Evolutionary conservation across 2,888 invertebrate genomes (phyloP), one percentile per base, ranked within the genome.

Genomic region (Drosophila peninsularis): DNA sequence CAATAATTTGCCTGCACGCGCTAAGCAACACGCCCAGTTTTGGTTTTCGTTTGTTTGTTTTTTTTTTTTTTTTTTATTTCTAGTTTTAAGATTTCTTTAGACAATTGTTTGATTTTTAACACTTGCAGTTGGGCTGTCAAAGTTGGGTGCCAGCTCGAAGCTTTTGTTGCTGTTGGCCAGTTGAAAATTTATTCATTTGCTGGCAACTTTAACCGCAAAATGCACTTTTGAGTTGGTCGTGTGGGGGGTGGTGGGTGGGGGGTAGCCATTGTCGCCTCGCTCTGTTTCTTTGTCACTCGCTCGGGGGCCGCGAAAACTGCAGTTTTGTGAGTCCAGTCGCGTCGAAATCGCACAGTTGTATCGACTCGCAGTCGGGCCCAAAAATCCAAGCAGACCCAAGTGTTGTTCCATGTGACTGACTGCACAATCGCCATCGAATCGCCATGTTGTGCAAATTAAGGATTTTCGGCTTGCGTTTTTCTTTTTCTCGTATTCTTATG

Each of bases 391-490:
- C 32, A 68, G 73, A 70, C 65, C 65, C 62, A 67, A 63, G 55
- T 65, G 56, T 49, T 73, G 65, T 75, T 78, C 65, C 72, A 78
- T 70, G 42, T 78, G 73, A 71, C 66, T 75, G 79, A 72, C 71
- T 78, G 75, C 69, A 80, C 78, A 75, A 75, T 80, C 80, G 78
- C 69, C 54, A 63, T 58, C 78, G 63, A 70, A 70, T 78, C 68
- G 62, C 49, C 64, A 58, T 72, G 76, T 79, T 79, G 63, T 71
- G 68, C 76, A 78, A 78, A 78, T 79, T 79, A 73, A 80, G 78
- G 78, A 78, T 77, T 78, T 78, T 77, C 60, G 49, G 47, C 21
- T 49, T 55, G 32, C 56, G 30, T 62, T 66, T 63, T 57, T 45
- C 62, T 60, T 60, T 57, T 55, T 42, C 58, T 60, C 47, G 54